Percentiles rank a stretch among this genome's conserved stretches.
Conservation (phyloP, 1,140 invertebrate genomes). For the Penaeus indicus region DNA sequence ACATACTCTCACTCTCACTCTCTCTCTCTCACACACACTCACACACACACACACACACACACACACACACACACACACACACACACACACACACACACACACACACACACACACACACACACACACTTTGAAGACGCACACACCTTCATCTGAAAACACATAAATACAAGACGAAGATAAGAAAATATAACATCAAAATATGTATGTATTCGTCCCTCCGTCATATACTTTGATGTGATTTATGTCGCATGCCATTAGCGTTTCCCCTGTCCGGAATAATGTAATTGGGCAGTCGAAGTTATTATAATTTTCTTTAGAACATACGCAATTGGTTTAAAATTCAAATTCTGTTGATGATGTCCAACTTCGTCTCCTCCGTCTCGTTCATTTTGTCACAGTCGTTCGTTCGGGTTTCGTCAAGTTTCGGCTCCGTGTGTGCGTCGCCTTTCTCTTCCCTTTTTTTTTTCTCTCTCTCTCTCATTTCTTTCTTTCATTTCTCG, state of each 20-base stretch:
- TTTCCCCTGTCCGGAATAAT: neutral
- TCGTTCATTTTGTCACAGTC: constrained; percentile 27
- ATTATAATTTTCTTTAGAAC: constrained; percentile 59
- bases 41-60: too few species aligned
- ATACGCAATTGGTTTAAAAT: constrained; percentile 62
- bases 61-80: too few species aligned
- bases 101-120: too few species aligned
- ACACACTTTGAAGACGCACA: too few species aligned
- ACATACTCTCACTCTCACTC: too few species aligned
- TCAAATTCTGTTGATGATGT: constrained; percentile 64
- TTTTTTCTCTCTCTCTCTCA: neutral
- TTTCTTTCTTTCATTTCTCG: constrained; percentile 23
- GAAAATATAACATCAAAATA: too few species aligned
- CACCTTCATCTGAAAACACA: too few species aligned
- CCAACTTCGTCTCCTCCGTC: constrained; percentile 44
- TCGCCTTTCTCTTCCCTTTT: neutral
- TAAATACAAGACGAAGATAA: too few species aligned
- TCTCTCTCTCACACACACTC: too few species aligned
- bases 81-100: too few species aligned
- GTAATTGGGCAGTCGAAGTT: constrained; percentile 50
- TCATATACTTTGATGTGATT: constrained; percentile 17
- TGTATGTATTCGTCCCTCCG: too few species aligned
- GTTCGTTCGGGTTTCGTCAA: constrained; percentile 38
- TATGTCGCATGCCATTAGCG: neutral
- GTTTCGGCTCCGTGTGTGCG: neutral